Evolutionary conservation across 2,888 invertebrate genomes (phyloP).

Genomic region (Girardia tigrina): DNA sequence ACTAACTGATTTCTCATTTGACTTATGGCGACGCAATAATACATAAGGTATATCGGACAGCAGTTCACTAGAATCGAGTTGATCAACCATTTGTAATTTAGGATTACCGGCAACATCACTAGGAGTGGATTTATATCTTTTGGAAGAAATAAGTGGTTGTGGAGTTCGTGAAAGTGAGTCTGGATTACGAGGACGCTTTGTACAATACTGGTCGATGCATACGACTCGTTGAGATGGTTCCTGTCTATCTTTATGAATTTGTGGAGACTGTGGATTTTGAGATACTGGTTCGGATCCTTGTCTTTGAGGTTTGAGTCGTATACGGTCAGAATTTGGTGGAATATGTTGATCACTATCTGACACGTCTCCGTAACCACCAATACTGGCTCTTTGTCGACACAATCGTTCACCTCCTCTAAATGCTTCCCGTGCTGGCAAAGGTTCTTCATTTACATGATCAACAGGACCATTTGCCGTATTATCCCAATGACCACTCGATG

Average conservation of each 20-base stretch:
- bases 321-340: not conserved
- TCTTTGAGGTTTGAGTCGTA: not conserved
- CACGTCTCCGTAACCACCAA: not conserved
- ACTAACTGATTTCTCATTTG: not conserved
- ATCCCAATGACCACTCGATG: conserved; percentile 3
- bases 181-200: not conserved
- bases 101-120: not conserved
- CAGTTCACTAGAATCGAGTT: not conserved
- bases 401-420: conserved; percentile 5
- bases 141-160: not conserved
- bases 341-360: not conserved
- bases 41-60: conserved; percentile 31
- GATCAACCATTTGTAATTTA: conserved; percentile 15
- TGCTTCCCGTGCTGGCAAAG: not conserved
- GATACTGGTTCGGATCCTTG: not conserved
- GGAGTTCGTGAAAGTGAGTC: not conserved
- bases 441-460: conserved; percentile 4
- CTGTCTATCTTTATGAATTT: not conserved
- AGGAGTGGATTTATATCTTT: conserved; percentile 14
- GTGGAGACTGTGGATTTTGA: not conserved
- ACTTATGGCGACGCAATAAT: conserved; percentile 18
- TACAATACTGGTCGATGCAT: not conserved
- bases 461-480: not conserved
- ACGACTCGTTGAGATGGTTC: not conserved
- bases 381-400: not conserved